Base-by-base conservation (phyloP, 2,888 invertebrate genomes). In the Pseudoips prasinana region DNA sequence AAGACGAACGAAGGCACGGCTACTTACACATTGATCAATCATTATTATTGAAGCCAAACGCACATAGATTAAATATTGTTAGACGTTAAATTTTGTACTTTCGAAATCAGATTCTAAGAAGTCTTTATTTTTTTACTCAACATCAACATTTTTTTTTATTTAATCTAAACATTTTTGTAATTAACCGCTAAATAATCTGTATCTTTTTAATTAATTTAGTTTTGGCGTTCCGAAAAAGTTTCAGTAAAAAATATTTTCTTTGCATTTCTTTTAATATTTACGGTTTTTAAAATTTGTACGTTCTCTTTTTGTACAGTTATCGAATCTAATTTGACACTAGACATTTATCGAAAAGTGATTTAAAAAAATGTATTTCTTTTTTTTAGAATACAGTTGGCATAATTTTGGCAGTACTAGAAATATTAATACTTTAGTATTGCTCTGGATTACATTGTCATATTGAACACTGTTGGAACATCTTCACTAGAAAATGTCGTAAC, bases 241-340 rank as follows among this genome's bases (percentile, higher is more conserved):
- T 76, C 72, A 71, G 85, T 88, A 87, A 86, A 88, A 88, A 87
- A 87, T 87, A 86, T 87, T 84, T 75, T 82, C 75, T 83, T 83
- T 79, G 66, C 62, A 68, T 71, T 73, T 73, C 56, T 74, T 71
- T 60, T 62, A 52, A 77, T 73, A 77, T 77, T 87, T 83, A 84
- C 79, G 74, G 84, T 81, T 84, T 27, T 56, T 82, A 87, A 88
- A 88, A 88, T 88, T 88, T 88, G 87, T 88, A 88, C 87, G 87
- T 75, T 85, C 66, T 62, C 64, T 50, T 74, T 88, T 88, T 88
- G 88, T 88, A 88, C 88, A 87, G 84, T 81, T 86, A 83, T 72
- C 86, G 84, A 84, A 72, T 83, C 86, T 88, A 88, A 87, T 87
- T 87, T 88, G 88, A 87, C 87, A 88, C 87, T 86, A 86, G 80